These are phyloP conservation scores for Corvus moneduloides DNA, from an alignment of 2,113 vertebrate genomes.

Conservation along the genomic window DNA sequence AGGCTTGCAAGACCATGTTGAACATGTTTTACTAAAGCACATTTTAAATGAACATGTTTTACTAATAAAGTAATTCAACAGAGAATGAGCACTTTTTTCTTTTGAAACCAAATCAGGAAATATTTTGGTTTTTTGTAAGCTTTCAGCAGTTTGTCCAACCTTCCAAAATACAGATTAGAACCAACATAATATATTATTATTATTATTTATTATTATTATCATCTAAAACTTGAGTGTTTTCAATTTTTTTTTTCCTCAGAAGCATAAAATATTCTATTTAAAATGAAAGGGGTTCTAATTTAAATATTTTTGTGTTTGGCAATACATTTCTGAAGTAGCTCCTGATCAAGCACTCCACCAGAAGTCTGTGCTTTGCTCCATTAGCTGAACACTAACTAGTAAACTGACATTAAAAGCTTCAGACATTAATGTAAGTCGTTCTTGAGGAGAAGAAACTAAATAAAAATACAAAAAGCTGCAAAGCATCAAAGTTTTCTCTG, in stretches of 20 bases:
- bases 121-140: background rate
- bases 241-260: background rate
- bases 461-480: background rate
- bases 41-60: background rate
- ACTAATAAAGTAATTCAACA: background rate
- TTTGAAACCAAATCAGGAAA: background rate
- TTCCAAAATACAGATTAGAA: background rate
- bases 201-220: background rate
- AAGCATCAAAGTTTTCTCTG: background rate
- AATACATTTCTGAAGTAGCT: background rate
- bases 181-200: background rate
- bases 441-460: background rate
- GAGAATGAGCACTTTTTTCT: background rate
- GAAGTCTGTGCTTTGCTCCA: background rate
- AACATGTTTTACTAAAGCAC: background rate
- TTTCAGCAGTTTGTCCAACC: background rate
- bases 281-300: background rate
- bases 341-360: background rate
- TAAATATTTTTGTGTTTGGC: background rate
- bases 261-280: background rate
- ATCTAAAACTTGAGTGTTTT: background rate
- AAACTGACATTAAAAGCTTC: background rate
- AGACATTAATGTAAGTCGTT: background rate
- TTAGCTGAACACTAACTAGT: background rate
- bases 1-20: background rate